Percentiles rank a stretch among this genome's conserved stretches.
Conservation (phyloP, 1,140 invertebrate species). For the Triops longicaudatus region DNA sequence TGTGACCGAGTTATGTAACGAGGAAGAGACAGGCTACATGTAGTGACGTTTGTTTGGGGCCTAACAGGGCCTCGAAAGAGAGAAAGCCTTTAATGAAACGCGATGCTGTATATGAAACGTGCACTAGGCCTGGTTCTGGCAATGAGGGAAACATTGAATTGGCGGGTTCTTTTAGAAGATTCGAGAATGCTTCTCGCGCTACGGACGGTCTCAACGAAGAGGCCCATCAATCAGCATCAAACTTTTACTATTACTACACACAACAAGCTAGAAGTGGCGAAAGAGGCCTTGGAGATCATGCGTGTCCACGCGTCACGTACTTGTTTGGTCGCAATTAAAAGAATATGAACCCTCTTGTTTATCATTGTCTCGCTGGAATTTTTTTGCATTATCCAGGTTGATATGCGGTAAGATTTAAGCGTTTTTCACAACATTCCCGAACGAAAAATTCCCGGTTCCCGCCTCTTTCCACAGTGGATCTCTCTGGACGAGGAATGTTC, state of each 20-base stretch:
- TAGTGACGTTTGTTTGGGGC: background rate
- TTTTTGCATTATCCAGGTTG: background rate
- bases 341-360: background rate
- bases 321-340: background rate
- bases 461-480: no score
- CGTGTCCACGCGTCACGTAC: background rate
- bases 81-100: background rate
- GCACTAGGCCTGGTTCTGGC: background rate
- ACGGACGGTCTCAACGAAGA: background rate
- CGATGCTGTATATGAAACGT: background rate
- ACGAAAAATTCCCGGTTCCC: no score
- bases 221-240: background rate
- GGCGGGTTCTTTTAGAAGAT: background rate
- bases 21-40: no score
- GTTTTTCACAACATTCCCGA: no score
- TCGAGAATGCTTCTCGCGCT: background rate
- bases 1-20: background rate
- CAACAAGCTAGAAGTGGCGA: background rate
- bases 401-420: no score
- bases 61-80: background rate
- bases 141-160: background rate
- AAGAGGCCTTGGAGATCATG: slow-evolving; percentile 7
- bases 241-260: background rate
- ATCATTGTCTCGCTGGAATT: background rate
- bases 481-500: background rate